phyloP scores from a whole-genome alignment of 2,888 invertebrate species.

The Deilephila elpenor region DNA sequence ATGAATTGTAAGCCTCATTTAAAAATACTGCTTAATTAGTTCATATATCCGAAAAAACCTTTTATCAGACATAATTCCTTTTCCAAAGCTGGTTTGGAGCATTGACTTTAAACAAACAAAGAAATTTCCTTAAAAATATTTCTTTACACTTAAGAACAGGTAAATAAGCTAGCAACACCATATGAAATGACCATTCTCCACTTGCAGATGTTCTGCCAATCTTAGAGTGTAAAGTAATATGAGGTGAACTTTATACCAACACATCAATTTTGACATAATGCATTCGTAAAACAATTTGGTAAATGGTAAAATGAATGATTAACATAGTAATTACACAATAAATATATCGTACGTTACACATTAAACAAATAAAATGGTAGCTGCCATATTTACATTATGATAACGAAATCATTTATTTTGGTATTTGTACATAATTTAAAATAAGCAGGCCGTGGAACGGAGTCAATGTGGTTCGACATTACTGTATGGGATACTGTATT shows the following conservation, averaged over 20 bases:
- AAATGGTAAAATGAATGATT: not conserved
- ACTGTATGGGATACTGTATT: not conserved
- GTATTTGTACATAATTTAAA: constrained; percentile 25
- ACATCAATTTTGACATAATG: not conserved
- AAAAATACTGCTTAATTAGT: not conserved
- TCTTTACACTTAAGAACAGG: too few species aligned
- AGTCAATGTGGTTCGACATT: not conserved
- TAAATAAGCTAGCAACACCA: too few species aligned
- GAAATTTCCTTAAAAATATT: too few species aligned
- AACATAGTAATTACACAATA: constrained; percentile 14
- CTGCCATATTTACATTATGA: constrained; percentile 71
- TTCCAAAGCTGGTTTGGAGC: too few species aligned
- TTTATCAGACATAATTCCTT: not conserved
- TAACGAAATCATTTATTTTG: constrained; percentile 36
- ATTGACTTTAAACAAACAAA: too few species aligned
- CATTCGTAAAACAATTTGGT: not conserved
- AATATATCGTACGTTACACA: not conserved
- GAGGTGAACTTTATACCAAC: not conserved
- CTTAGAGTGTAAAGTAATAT: not conserved
- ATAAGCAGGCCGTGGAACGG: not conserved
- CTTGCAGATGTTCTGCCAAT: too few species aligned
- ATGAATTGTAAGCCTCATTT: too few species aligned
- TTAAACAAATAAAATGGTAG: constrained; percentile 41
- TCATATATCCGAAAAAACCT: not conserved
- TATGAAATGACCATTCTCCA: too few species aligned